These are phyloP conservation scores for Benitochromis conjunctus DNA, from an alignment of 2,113 vertebrate genomes.

Conservation along the genomic window DNA sequence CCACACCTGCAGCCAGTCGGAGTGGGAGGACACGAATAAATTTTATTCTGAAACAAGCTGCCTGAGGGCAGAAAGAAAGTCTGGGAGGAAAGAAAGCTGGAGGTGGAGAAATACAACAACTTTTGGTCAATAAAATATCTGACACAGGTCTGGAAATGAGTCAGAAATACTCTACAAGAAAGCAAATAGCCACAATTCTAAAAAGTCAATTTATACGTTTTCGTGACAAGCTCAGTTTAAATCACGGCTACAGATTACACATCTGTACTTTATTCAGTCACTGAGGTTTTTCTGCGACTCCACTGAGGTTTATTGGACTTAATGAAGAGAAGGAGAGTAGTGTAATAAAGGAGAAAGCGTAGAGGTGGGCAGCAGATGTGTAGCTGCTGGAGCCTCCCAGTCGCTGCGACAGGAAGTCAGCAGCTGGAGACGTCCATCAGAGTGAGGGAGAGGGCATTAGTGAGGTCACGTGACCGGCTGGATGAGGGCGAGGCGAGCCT, in stretches of 20 bases:
- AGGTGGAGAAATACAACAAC: neutral
- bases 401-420: conserved; percentile 42
- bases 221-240: neutral
- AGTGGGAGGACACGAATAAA: neutral
- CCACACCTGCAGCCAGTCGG: neutral
- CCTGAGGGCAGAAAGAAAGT: neutral
- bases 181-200: neutral
- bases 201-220: neutral
- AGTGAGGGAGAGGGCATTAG: conserved; percentile 43
- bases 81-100: neutral
- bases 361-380: conserved; percentile 13
- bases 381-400: conserved; percentile 10
- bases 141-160: neutral
- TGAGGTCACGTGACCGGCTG: conserved; percentile 35
- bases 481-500: conserved; percentile 31
- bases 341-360: neutral
- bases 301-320: neutral
- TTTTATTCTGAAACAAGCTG: neutral
- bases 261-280: neutral
- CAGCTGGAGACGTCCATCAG: conserved; percentile 29
- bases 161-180: neutral
- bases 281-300: neutral
- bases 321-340: neutral
- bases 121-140: neutral
- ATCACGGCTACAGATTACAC: too few species aligned